Conservation (phyloP, 2,888 invertebrate species). For the Eupithecia abbreviata region DNA sequence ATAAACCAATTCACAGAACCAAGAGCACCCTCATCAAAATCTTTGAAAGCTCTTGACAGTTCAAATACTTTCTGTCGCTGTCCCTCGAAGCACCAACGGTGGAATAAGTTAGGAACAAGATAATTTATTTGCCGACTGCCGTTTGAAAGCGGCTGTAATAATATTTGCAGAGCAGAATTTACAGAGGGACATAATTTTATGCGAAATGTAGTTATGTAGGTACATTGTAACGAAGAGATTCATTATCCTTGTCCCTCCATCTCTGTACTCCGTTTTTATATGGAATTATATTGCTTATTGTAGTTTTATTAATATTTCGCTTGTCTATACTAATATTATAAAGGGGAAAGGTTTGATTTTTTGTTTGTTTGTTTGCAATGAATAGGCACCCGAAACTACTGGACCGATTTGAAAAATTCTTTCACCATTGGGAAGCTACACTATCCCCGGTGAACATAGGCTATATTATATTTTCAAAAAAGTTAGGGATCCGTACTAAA, state of each 20-base stretch:
- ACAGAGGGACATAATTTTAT: background rate
- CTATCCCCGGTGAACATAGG: no score
- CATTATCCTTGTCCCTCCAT: background rate
- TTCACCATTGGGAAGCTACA: no score
- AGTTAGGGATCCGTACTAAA: no score
- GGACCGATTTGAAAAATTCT: no score
- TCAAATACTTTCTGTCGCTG: background rate
- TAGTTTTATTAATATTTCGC: no score
- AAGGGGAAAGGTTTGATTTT: no score
- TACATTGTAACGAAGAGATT: background rate
- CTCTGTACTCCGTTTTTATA: background rate
- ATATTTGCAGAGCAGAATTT: background rate
- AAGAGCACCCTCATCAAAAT: background rate
- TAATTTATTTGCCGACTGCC: conserved; percentile 6
- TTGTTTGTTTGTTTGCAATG: no score
- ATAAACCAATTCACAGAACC: background rate
- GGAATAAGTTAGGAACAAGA: background rate
- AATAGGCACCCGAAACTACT: no score
- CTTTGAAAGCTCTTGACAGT: conserved; percentile 5
- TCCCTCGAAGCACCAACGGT: background rate
- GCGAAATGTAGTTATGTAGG: background rate
- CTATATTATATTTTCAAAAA: no score
- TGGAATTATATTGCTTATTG: no score
- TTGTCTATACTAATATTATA: no score
- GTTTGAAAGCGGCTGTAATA: background rate